Base-by-base conservation (phyloP, 2,113 vertebrate species). In the Trachemys scripta region DNA sequence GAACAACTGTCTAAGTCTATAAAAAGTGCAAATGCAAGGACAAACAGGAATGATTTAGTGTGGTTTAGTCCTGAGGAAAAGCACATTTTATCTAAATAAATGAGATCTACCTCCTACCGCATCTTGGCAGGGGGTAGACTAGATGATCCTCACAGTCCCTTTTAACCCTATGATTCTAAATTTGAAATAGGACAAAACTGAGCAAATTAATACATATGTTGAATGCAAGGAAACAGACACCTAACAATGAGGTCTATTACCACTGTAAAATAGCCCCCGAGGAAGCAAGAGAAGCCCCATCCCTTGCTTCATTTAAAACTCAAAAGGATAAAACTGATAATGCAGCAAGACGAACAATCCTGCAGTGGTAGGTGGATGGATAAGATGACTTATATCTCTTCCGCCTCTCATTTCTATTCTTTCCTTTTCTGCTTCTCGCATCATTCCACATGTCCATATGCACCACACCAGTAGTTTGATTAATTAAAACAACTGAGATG, bases 401-500 rank as follows among this genome's bases (percentile, higher is more conserved):
- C 80, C 14, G 50, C 24, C 59, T 92, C 0, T 2, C 57, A 35
- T 80, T 38, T 25, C 29, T 19, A 22, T 72, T 38, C n/a, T 72
- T 38, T 72, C 19, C 25, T 27, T 47, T 78, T 45, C 42, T 78
- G 12, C 42, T 89, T 82, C 78, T 93, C 93, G 62, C 83, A 88
- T 85, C 45, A 93, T 31, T 88, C 87, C 38, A 31, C 27, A 79
- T 27, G 19, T 8, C 65, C 17, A 42, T 90, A 31, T 88, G 8
- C 29, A 65, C n/a, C 51, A 2, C 31, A 92, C 83, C 54, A 86
- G 79, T 79, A 84, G 62, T 89, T 92, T 62, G 24, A 85, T 92
- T 93, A 76, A 88, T 76, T 76, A 90, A 82, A 94, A 88, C 94
- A 97, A 86, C n/a, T 78, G 45, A 95, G 92, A 95, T 97, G 24